These are phyloP conservation scores for Protonibea diacanthus DNA, from an alignment of 2,797 vertebrate species.

Conservation along the genomic window DNA sequence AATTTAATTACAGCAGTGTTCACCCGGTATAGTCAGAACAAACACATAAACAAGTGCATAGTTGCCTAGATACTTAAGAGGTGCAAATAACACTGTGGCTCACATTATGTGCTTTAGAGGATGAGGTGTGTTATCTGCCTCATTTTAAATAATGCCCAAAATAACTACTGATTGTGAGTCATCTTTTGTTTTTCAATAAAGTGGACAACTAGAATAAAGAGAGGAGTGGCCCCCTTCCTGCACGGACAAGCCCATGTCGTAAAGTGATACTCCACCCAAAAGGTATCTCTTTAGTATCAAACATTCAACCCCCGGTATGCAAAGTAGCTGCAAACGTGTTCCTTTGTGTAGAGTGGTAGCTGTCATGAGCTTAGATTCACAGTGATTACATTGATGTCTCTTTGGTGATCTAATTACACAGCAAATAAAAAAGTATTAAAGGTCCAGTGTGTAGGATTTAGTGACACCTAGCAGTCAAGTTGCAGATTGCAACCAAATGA, in stretches of 20 bases:
- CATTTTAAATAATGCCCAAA: constrained; percentile 6
- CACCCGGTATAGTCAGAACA: background rate
- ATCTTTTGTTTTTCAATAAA: constrained; percentile 21
- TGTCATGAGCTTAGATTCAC: background rate
- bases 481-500: too few relatives aligned
- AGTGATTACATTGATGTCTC: background rate
- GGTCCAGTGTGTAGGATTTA: too few relatives aligned
- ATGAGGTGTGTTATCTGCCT: constrained; percentile 39
- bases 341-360: background rate
- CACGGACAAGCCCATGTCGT: constrained; percentile 10
- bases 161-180: constrained; percentile 26
- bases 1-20: background rate
- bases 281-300: constrained; percentile 2
- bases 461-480: too few relatives aligned
- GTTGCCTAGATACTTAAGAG: background rate
- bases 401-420: background rate
- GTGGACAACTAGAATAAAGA: constrained; percentile 33
- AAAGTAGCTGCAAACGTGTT: background rate
- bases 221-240: constrained; percentile 32
- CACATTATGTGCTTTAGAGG: background rate
- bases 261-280: constrained; percentile 40
- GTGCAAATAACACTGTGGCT: background rate
- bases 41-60: constrained; percentile 4
- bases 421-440: background rate
- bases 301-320: background rate